Evolutionary conservation across 2,888 invertebrate genomes (phyloP).

Genomic region (Stictocephala bisonia): DNA sequence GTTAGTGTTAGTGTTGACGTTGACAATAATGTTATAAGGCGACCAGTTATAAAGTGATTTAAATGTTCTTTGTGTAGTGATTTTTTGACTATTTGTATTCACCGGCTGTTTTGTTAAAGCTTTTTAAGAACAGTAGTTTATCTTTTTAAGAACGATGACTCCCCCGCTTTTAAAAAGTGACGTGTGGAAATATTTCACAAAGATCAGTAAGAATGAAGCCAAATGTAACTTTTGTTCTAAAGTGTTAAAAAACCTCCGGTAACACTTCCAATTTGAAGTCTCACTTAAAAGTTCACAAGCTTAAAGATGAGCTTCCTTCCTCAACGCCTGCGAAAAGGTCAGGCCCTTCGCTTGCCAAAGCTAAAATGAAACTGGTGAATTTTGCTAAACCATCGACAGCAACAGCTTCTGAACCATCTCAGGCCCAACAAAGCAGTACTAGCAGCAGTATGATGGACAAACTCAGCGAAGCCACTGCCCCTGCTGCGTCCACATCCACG

Average conservation of each 20-base stretch:
- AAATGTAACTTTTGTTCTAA: conserved; percentile 6
- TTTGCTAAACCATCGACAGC: conserved; percentile 3
- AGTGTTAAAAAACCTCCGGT: conserved; percentile 2
- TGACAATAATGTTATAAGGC: conserved; percentile 2
- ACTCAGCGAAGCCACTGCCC: conserved; percentile 3
- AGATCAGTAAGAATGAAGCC: conserved; percentile 6
- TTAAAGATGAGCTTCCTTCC: conserved; percentile 6
- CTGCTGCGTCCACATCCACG: not conserved
- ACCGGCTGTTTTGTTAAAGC: conserved; percentile 3
- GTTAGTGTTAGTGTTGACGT: conserved; percentile 6
- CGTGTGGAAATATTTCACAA: conserved; percentile 6
- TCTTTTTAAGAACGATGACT: conserved; percentile 6
- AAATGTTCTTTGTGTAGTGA: conserved; percentile 6
- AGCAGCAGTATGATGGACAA: conserved; percentile 6
- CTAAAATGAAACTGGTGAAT: not conserved
- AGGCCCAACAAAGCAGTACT: conserved; percentile 6
- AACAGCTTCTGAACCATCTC: conserved; percentile 6
- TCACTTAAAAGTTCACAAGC: conserved; percentile 6
- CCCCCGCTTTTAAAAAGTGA: conserved; percentile 6
- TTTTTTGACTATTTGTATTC: conserved; percentile 6
- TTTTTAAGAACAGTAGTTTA: not conserved
- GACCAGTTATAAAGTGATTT: conserved; percentile 6
- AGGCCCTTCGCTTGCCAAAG: conserved; percentile 4
- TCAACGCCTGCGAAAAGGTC: conserved; percentile 6
- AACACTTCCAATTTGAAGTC: conserved; percentile 3